Conservation (phyloP, 2,888 invertebrate genomes). For the Drosophila phalerata region DNA sequence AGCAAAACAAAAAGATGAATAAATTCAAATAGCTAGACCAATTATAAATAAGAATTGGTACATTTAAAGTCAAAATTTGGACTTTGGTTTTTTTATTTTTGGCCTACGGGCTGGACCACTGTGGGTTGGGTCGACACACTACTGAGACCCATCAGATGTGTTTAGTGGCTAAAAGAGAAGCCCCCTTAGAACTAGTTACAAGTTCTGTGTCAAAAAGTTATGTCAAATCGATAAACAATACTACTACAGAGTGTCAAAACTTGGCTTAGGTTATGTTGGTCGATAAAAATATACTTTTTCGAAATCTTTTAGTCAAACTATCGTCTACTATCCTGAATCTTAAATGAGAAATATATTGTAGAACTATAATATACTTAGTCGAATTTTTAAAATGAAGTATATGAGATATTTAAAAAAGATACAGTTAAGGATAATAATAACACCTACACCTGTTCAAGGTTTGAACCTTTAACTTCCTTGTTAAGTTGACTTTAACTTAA, state of each 20-base stretch:
- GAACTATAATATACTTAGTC: background rate
- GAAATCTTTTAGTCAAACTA: background rate
- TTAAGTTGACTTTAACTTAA: too few species aligned
- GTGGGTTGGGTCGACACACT: constrained; percentile 19
- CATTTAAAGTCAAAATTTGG: too few species aligned
- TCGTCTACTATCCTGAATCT: background rate
- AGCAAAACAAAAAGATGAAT: too few species aligned
- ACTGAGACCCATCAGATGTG: constrained; percentile 26
- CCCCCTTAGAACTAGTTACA: constrained; percentile 36
- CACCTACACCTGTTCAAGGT: too few species aligned
- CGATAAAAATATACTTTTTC: background rate
- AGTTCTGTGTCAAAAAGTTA: constrained; percentile 44
- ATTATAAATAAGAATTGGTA: too few species aligned
- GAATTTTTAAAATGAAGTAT: too few species aligned
- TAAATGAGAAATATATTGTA: background rate
- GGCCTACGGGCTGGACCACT: too few species aligned
- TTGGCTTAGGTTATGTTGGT: background rate
- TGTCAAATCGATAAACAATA: constrained; percentile 31
- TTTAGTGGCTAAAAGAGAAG: constrained; percentile 31
- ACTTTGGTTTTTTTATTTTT: too few species aligned
- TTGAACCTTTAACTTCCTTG: background rate
- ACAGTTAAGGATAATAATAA: too few species aligned
- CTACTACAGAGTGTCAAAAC: constrained; percentile 10
- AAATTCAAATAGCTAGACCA: too few species aligned
- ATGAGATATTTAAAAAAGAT: too few species aligned